Base-by-base conservation (phyloP, 2,888 invertebrate species). In the Bellardia pandia region DNA sequence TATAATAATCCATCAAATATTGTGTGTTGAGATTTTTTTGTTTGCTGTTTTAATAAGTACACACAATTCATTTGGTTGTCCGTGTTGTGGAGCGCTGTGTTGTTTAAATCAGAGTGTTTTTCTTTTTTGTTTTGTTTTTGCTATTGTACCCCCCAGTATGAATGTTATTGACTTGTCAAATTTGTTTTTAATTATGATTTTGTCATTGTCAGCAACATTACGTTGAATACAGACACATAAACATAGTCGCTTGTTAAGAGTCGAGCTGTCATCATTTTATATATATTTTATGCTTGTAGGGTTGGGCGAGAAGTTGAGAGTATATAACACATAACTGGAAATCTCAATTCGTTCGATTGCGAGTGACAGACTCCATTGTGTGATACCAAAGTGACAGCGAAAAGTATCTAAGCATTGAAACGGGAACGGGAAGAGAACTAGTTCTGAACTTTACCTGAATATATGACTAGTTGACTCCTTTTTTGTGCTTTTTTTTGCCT, bases 171-270 rank as follows among this genome's bases (percentile, higher is more conserved):
- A 87, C 81, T 87, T 87, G 87, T 87, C 87, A 89, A 88, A 88
- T 87, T 88, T 86, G 88, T 85, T 88, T 88, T 88, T 89, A 88
- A 89, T 88, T 89, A 89, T 88, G 88, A 88, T 89, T 89, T 88
- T 88, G 86, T 88, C 82, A 85, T 85, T 89, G 88, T 89, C 89
- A 89, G 88, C 88, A 89, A 72, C 80, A 79, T 82, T 82, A 42
- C 42, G 66, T 64, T 48, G 64, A 66, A 56, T 16, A 51, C 51
- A 72, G 53, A 82, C 58, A 75, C 45, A 62, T 62, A 69, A 62
- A 40, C 68, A 42, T 48, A 76, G 16, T 51, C 66, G 72, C 74
- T 37, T 60, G 60, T 37, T 33, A 62, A 80, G 60, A 74, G 66
- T 60, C 14, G 60, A 53, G 71, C 45, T 71, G 79, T 56, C 78